Evolutionary conservation across 2,113 vertebrate genomes (phyloP).

Genomic region (Leptobrachium ailaonicum): DNA sequence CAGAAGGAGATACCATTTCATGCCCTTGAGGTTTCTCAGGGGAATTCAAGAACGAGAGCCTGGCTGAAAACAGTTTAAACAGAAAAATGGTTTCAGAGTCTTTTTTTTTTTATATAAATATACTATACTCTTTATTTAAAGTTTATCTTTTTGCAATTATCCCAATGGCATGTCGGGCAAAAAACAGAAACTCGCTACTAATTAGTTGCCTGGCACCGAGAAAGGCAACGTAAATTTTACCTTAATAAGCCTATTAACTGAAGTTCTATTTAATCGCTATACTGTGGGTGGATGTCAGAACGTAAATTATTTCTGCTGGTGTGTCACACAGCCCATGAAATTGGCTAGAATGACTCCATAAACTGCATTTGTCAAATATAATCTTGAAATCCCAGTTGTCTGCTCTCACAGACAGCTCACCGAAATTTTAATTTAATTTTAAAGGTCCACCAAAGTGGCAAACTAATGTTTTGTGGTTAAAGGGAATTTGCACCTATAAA

Average conservation of each 20-base stretch:
- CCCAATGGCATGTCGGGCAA: not conserved
- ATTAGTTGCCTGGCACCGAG: not conserved
- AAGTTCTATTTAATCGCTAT: conserved; percentile 2
- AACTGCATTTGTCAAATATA: not conserved
- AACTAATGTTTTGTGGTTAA: too few relatives aligned
- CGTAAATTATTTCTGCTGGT: conserved; percentile 13
- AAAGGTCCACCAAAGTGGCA: too few relatives aligned
- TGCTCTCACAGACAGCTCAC: not conserved
- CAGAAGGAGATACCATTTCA: too few relatives aligned
- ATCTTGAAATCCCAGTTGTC: not conserved
- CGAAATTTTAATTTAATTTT: too few relatives aligned
- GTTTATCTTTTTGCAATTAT: not conserved
- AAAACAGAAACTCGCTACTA: not conserved
- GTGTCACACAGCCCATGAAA: conserved; percentile 20
- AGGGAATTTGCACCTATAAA: too few relatives aligned
- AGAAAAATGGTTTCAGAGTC: too few relatives aligned
- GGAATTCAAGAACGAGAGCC: too few relatives aligned
- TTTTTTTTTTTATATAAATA: too few relatives aligned
- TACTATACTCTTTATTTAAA: too few relatives aligned
- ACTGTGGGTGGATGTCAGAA: not conserved
- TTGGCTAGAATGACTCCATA: not conserved
- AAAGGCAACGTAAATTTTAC: not conserved
- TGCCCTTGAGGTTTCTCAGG: too few relatives aligned
- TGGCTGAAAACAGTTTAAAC: too few relatives aligned
- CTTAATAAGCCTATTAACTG: not conserved